phyloP scores from a whole-genome alignment of 2,113 vertebrate genomes.

The Nothobranchius kuhntae region DNA sequence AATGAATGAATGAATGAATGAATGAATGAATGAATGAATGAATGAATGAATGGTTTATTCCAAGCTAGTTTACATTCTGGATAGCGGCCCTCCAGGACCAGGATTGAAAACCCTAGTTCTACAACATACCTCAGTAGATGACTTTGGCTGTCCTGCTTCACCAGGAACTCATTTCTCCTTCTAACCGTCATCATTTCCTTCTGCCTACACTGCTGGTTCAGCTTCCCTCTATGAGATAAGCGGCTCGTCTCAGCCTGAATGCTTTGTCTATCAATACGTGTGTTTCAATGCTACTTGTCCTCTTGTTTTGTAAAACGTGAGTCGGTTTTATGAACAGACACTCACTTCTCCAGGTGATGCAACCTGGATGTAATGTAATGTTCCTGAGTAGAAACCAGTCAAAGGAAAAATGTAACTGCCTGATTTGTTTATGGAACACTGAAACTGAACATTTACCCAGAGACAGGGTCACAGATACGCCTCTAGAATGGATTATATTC shows the following conservation, averaged over 20 bases:
- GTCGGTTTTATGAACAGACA: background rate
- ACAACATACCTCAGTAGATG: no score
- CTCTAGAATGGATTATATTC: no score
- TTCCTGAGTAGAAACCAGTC: background rate
- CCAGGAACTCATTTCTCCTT: background rate
- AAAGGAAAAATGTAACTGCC: background rate
- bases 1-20: no score
- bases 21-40: no score
- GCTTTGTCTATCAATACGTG: background rate
- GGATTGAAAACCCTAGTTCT: no score
- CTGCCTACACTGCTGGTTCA: background rate
- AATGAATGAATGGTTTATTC: no score
- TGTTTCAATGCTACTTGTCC: background rate
- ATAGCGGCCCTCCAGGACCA: no score
- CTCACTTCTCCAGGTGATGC: slow-evolving; percentile 21
- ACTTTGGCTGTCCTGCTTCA: no score
- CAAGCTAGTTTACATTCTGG: no score
- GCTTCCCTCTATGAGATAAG: background rate
- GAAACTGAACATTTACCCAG: no score
- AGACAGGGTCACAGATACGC: no score
- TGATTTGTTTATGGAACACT: background rate
- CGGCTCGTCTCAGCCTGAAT: background rate
- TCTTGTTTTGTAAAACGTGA: background rate
- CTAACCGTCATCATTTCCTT: background rate
- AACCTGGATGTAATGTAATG: slow-evolving; percentile 32